Evolutionary conservation across 1,140 invertebrate genomes (phyloP), one percentile per base, ranked within the genome.

Genomic region (Zaprionus africanus): DNA sequence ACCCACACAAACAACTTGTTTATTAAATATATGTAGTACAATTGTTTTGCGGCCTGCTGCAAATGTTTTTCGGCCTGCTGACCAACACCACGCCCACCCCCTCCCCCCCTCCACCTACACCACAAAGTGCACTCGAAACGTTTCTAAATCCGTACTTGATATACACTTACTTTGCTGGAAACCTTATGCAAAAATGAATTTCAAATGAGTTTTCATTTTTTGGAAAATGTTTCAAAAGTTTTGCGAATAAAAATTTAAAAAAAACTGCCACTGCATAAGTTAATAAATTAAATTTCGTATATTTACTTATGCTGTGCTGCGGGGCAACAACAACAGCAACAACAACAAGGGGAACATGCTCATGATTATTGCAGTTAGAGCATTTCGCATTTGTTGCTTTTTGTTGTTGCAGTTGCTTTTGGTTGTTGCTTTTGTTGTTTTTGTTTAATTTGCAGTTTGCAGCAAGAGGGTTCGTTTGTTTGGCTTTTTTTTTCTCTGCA

Each of bases 11-110:
- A 56, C 72, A 84, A 76, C 70, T 83, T 83, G 77, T 83, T 70
- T 83, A 85, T 84, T 85, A 86, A 86, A 86, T 85, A 86, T 85
- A 85, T 85, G 81, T 86, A 62, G 66, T 85, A 61, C 84, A 84
- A 84, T 85, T 85, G 82, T 86, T 86, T 85, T 85, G 66, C 62
- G 79, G 82, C 82, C 70, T 22, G 75, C 51, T 51, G 53, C 60
- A 60, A 84, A 81, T 81, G 70, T 73, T 67, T 60, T 78, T 57
- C 49, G 34, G 69, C 61, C 69, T 64, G 61, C 68, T 71, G 60
- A 26, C 60, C 59, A 2, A 17, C 46, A 9, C 49, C 31, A 12
- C 12, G n/a, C n/a, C 11, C 41, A 0, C 54, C 15, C 17, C 31
- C n/a, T 0, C 1, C 38, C 3, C 15, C 0, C 34, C n/a, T 2